phyloP scores from a whole-genome alignment of 2,797 vertebrate species.

The Peromyscus melanophrys region DNA sequence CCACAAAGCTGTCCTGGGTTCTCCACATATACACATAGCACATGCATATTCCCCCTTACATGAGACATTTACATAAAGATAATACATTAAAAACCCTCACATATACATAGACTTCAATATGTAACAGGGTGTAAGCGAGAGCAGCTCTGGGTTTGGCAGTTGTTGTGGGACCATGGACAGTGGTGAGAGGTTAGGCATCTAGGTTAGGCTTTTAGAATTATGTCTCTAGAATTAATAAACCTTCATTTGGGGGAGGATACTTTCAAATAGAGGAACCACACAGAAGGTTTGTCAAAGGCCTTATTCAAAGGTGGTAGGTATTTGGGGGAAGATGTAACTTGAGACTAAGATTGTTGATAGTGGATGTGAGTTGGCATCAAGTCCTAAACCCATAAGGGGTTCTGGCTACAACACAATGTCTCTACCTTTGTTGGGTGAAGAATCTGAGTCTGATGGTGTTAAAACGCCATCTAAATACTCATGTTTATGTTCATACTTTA shows the following conservation, averaged over 20 bases:
- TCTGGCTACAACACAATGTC: slow-evolving; percentile 48
- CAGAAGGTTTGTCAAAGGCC: background rate
- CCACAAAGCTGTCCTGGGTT: background rate
- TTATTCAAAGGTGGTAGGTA: background rate
- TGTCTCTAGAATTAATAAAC: background rate
- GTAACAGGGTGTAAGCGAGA: background rate
- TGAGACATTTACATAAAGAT: background rate
- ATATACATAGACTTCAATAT: background rate
- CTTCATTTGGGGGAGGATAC: background rate
- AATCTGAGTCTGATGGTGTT: slow-evolving; percentile 60
- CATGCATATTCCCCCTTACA: background rate
- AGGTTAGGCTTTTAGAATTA: background rate
- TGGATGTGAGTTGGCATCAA: background rate
- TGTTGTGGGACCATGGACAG: background rate
- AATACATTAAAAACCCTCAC: background rate
- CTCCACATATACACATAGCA: background rate
- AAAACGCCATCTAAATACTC: background rate
- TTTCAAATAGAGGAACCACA: background rate
- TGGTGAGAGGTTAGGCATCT: background rate
- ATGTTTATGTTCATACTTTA: too few relatives aligned
- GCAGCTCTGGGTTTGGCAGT: background rate
- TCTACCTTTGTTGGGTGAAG: slow-evolving; percentile 58
- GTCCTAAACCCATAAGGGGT: background rate
- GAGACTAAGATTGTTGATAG: background rate
- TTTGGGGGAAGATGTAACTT: background rate